phyloP scores from a whole-genome alignment of 1,140 invertebrate genomes.

The Melanaphis sacchari region DNA sequence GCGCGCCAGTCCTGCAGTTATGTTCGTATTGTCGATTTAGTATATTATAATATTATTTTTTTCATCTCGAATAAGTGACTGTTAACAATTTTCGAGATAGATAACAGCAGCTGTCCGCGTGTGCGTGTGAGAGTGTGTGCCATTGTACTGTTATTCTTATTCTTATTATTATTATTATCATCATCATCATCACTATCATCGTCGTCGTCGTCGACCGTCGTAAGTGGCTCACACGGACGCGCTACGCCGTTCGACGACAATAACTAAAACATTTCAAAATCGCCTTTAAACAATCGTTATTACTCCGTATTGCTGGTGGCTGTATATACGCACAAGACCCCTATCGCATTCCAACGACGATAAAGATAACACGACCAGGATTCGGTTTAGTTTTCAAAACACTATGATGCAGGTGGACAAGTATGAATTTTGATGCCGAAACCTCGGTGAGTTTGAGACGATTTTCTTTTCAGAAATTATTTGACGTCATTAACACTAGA shows the following conservation, averaged over 20 bases:
- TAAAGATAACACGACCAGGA: neutral
- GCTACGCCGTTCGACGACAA: neutral
- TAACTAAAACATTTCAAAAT: neutral
- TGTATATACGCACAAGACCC: neutral
- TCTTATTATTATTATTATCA: neutral
- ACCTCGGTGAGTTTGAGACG: conserved; percentile 33
- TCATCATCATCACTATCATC: neutral
- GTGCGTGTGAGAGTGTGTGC: neutral
- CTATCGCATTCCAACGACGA: neutral
- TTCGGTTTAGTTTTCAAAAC: conserved; percentile 14
- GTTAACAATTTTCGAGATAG: neutral
- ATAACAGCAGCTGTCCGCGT: neutral
- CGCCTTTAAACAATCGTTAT: neutral
- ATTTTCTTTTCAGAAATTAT: neutral
- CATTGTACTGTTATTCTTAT: conserved; percentile 5
- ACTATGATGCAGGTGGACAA: conserved; percentile 43
- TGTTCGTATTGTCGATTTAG: too few species aligned
- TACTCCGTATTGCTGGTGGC: neutral
- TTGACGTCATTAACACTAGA: neutral
- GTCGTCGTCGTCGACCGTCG: neutral
- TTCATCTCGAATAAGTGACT: neutral
- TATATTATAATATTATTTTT: neutral
- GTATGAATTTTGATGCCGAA: conserved; percentile 51
- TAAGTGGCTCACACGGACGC: neutral
- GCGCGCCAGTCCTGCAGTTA: neutral